Base-by-base conservation (phyloP, 2,797 vertebrate genomes). In the Spinus olivaceus region DNA sequence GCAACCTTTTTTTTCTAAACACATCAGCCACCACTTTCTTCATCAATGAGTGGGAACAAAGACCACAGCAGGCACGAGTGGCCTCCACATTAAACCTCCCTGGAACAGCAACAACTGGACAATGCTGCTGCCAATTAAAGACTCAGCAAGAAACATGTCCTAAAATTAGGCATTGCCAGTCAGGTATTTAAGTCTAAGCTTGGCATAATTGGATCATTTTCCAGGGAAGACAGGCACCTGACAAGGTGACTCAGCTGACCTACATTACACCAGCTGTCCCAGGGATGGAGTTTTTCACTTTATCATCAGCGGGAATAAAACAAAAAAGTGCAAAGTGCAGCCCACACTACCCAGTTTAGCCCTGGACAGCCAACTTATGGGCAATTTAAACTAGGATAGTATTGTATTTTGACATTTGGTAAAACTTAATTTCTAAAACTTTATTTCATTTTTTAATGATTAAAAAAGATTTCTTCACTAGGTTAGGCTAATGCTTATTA, bases 211-310 rank as follows among this genome's bases (percentile, higher is more conserved):
- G 94, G 87, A 95, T 96, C 79, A 16, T 85, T 94, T 70, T 28
- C 44, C 39, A 53, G 87, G 56, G 71, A 49, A 87, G 95, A 12
- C 30, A 60, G 60, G 53, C 80, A 96, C 88, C 91, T 76, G 83
- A 61, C 74, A 93, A 77, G 44, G 79, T 94, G 96, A 91, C 94
- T 88, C 85, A 90, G 82, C 84, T 94, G 91, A 89, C 92, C 87
- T 71, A 83, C 65, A 85, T 91, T 50, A 16, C 53, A 74, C 76
- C 88, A 86, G 73, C 90, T 92, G 81, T 69, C 76, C 35, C 77
- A 32, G 0, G n/a, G 61, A 81, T 22, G 22, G 54, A 33, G 33
- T 20, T 89, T 56, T 72, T 51, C 64, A 46, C 27, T 80, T 54
- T 3, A 44, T 28, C 6, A 56, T 21, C 56, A 67, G 37, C 4